Base-by-base conservation (phyloP, 2,888 invertebrate species). In the Drosophila dives region DNA sequence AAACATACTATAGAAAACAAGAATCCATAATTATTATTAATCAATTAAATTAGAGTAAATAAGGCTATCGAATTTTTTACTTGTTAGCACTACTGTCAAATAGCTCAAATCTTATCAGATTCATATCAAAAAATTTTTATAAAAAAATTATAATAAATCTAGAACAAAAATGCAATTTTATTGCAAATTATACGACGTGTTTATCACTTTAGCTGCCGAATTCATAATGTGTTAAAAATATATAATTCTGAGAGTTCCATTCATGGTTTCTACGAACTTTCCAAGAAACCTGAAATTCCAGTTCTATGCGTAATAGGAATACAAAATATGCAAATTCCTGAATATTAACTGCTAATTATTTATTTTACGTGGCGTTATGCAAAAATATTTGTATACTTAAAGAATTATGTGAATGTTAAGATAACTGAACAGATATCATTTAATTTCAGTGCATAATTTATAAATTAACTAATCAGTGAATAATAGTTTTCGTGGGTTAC, bases 191-290 rank as follows among this genome's bases (percentile, higher is more conserved):
- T 33, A 49, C 20, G 49, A 49, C n/a, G 26, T 48, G 40, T 36
- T 48, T 40, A 33, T 55, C 17, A 40, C 45, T 23, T 45, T 45
- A 20, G 45, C 23, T 45, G 26, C 45, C 45, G 15, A 23, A 15
- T 45, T 23, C 2, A 45, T 8, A 4, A 15, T 15, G 4, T 8
- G 8, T 15, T 15, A 4, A 23, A 15, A 45, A 45, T 23, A 15
- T 23, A 23, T 15, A 7, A 45, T 15, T 45, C 2, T 23, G n/a
- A 23, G 45, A 23, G 1, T 45, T 2, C 55, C 73, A 60, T 72
- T 72, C 68, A 73, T 73, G 64, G 51, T 55, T 68, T 77, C 62
- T 74, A 77, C 60, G 77, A 77, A 77, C 77, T 77, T 73, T 77
- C 62, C 61, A 61, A 36, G 45, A 70, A 77, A 74, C 76, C 77